Conservation (phyloP, 1,140 invertebrate genomes). For the Trichomalopsis sarcophagae region DNA sequence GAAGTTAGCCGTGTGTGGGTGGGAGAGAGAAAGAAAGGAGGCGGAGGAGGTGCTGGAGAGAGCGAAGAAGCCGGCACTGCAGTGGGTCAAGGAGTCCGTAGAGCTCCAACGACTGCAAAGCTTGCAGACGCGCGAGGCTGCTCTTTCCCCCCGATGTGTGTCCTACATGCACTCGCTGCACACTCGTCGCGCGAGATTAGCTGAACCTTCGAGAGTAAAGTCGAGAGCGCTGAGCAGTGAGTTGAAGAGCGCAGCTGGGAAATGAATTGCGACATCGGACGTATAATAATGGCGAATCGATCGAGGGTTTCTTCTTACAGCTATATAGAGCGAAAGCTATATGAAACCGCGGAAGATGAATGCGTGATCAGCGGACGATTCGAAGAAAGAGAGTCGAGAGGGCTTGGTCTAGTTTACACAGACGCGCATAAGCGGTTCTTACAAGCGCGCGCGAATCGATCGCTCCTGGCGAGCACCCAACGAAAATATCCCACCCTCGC, state of each 20-base stretch:
- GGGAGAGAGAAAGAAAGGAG: conserved; percentile 24
- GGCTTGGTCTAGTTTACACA: conserved; percentile 67
- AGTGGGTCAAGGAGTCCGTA: conserved; percentile 41
- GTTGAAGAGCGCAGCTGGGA: not conserved
- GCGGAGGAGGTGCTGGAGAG: not conserved
- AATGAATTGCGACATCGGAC: not conserved
- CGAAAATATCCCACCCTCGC: conserved; percentile 9
- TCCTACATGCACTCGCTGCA: not conserved
- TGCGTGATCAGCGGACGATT: too few species aligned
- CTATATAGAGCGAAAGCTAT: too few species aligned
- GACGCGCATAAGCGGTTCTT: conserved; percentile 52
- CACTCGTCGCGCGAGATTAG: not conserved
- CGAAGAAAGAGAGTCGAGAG: conserved; percentile 42
- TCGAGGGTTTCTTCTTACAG: too few species aligned
- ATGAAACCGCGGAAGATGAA: too few species aligned
- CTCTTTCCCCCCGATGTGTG: conserved; percentile 33
- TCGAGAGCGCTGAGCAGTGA: not conserved
- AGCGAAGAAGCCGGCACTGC: not conserved
- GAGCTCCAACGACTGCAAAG: conserved; percentile 23
- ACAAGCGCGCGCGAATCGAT: conserved; percentile 54
- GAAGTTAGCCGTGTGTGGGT: not conserved
- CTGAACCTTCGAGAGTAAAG: not conserved
- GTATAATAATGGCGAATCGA: too few species aligned
- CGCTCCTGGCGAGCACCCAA: conserved; percentile 48
- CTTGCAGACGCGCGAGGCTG: not conserved